A percentile compares a stretch with the other conserved stretches of the same genome.
Evolutionary conservation across 1,140 invertebrate genomes (phyloP).

Genomic region (Vanessa atalanta): DNA sequence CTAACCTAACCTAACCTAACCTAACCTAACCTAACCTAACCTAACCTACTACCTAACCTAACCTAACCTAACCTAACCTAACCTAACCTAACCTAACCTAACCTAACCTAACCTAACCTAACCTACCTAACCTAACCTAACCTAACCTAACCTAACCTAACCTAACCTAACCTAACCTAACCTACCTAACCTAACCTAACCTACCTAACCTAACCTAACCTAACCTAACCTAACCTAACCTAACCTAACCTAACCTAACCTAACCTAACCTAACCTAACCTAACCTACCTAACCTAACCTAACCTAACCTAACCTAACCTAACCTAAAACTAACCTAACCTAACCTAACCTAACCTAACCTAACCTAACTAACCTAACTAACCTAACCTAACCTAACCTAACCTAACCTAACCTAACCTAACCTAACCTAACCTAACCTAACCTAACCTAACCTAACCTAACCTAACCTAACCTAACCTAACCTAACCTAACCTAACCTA

Average conservation of each 20-base stretch:
- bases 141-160: neutral
- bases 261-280: no score
- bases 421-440: constrained; percentile 6
- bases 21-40: no score
- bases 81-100: constrained; percentile 3
- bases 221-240: constrained; percentile 4
- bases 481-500: neutral
- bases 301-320: neutral
- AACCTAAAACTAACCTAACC: no score
- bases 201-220: constrained; percentile 1
- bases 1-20: constrained; percentile 6
- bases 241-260: no score
- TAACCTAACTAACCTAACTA: neutral
- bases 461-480: no score
- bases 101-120: neutral
- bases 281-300: neutral
- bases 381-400: constrained; percentile 3
- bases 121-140: neutral
- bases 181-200: no score
- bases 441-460: no score
- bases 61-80: neutral
- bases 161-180: no score
- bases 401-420: neutral
- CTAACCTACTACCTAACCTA: no score
- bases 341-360: no score